Conservation (phyloP, 2,888 invertebrate species). For the Eulithis prunata region DNA sequence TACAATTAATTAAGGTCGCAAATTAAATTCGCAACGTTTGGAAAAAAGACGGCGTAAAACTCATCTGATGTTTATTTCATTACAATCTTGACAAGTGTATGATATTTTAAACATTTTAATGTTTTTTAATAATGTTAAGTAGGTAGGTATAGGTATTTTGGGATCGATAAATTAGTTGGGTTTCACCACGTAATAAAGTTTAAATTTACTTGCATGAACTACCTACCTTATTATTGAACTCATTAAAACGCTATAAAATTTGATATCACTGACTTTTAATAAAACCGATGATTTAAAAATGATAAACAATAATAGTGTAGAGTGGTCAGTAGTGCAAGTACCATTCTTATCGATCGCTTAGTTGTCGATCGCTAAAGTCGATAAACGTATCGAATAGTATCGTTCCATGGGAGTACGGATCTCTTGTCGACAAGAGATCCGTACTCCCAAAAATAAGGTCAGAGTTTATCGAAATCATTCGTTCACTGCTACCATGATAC, state of each 20-base stretch:
- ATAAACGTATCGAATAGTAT: too few relatives aligned
- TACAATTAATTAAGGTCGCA: conserved; percentile 59
- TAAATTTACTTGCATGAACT: conserved; percentile 55
- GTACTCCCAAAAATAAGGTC: too few relatives aligned
- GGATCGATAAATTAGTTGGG: conserved; percentile 54
- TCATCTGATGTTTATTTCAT: conserved; percentile 43
- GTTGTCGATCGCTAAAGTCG: too few relatives aligned
- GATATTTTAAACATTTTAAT: conserved; percentile 47
- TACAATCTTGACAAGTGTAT: conserved; percentile 42
- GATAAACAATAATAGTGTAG: conserved; percentile 36
- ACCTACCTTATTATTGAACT: conserved; percentile 56
- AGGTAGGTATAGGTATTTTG: conserved; percentile 35
- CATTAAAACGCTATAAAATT: conserved; percentile 65
- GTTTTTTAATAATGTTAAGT: conserved; percentile 37
- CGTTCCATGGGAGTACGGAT: too few relatives aligned
- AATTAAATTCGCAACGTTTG: conserved; percentile 55
- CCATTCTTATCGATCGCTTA: too few relatives aligned
- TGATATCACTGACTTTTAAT: conserved; percentile 45
- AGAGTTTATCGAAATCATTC: too few relatives aligned
- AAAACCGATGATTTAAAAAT: conserved; percentile 34
- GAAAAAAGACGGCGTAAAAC: conserved; percentile 51
- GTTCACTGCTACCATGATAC: too few relatives aligned
- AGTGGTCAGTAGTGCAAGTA: too few relatives aligned
- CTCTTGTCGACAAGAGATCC: too few relatives aligned
- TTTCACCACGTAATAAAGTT: conserved; percentile 63